Conservation (phyloP, 2,888 invertebrate species). For the Idaea straminata region DNA sequence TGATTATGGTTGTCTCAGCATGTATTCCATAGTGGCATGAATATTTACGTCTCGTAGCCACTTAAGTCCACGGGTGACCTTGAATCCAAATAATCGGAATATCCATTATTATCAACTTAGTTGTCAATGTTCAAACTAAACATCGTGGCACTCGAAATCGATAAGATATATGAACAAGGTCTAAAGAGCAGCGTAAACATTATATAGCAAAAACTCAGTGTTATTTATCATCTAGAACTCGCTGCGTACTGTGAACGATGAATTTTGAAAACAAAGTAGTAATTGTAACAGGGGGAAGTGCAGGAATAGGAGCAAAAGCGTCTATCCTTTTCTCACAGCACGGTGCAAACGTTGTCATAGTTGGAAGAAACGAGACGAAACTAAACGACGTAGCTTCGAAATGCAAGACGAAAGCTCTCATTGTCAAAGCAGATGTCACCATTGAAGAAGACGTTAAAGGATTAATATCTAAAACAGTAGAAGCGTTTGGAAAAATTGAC, state of each 20-base stretch:
- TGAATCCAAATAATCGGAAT: too few species aligned
- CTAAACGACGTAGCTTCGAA: constrained; percentile 75
- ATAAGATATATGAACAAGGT: background rate
- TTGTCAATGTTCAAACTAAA: background rate
- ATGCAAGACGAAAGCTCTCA: constrained; percentile 27
- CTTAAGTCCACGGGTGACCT: too few species aligned
- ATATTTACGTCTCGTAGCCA: too few species aligned
- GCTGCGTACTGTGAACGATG: constrained; percentile 16
- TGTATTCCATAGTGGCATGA: background rate
- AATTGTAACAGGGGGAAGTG: constrained; percentile 82
- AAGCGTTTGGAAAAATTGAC: constrained; percentile 36
- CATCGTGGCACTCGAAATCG: background rate
- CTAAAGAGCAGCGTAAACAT: background rate
- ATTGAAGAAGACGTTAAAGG: constrained; percentile 36
- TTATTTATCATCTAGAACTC: background rate
- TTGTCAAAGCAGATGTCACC: constrained; percentile 39
- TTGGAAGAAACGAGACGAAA: constrained; percentile 83
- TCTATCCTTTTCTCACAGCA: constrained; percentile 82
- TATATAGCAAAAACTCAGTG: background rate
- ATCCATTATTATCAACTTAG: too few species aligned
- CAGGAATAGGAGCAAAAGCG: constrained; percentile 85
- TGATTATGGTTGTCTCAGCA: too few species aligned
- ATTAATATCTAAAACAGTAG: constrained; percentile 36
- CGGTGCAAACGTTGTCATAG: constrained; percentile 80
- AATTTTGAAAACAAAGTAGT: constrained; percentile 68